Conservation (phyloP, 1,140 invertebrate genomes). For the Eupristina koningsbergeri region DNA sequence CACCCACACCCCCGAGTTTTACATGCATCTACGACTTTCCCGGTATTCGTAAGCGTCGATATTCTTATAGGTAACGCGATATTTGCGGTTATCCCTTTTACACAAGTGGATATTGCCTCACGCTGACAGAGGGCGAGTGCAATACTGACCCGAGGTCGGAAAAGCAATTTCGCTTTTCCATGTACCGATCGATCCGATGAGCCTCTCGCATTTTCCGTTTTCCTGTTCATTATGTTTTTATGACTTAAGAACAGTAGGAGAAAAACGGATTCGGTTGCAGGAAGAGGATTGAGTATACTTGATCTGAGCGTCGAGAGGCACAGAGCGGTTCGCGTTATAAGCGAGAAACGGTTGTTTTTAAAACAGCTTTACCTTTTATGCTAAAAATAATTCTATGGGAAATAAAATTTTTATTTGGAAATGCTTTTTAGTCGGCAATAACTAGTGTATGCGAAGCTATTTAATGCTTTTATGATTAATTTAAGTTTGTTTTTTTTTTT, state of each 20-base stretch:
- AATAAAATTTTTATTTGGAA: no score
- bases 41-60: constrained; percentile 29
- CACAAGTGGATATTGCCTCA: constrained; percentile 59
- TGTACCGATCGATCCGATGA: constrained; percentile 20
- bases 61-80: constrained; percentile 56
- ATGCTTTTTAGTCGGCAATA: neutral
- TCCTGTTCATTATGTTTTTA: constrained; percentile 14
- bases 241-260: neutral
- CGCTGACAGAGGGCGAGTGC: constrained; percentile 55
- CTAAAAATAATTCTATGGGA: no score
- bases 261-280: neutral
- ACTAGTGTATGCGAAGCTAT: no score
- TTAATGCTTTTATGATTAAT: no score
- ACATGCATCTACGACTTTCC: neutral
- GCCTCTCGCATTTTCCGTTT: neutral
- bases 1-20: neutral
- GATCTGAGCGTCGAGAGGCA: neutral
- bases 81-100: constrained; percentile 61
- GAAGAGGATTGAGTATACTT: neutral
- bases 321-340: neutral
- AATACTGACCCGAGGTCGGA: constrained; percentile 51
- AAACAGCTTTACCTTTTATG: no score
- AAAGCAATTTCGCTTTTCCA: constrained; percentile 55
- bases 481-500: no score
- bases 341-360: neutral